Evolutionary conservation across 2,797 vertebrate species (phyloP), one percentile per base, ranked within the genome.

Genomic region (Salarias fasciatus): DNA sequence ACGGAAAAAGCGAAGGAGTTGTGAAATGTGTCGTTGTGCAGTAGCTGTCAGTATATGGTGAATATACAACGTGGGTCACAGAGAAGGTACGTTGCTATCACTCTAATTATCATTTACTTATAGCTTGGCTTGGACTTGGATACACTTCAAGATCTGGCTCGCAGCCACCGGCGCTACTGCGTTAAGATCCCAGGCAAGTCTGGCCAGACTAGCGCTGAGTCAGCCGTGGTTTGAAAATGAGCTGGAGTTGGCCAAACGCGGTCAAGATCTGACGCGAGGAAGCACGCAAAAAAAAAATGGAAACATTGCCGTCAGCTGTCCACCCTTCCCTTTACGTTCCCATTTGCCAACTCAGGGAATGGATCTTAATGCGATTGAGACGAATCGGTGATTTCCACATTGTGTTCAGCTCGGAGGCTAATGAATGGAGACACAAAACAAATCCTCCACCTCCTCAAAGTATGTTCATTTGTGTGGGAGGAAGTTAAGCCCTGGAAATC

Each of bases 51-150:
- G 54, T 50, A 35, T 67, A 69, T 14, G 69, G 38, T 33, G 13
- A 50, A 47, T 33, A 54, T 48, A 63, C 61, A 65, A 24, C 53
- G 50, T 3, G 5, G 53, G 56, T 62, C 55, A 51, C 71, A 57
- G 49, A 43, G 53, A 69, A 33, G 49, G 35, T 70, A 56, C 43
- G 49, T 47, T 62, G 55, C 69, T 65, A 77, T 74, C 69, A 63
- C 31, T 47, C 67, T 79, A 76, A 86, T 87, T 70, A 87, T 77
- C 64, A 75, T 83, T 85, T 77, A 60, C 76, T 79, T 66, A 49
- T 77, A 71, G 51, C 35, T 79, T 75, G 69, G 78, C 79, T 45
- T 8, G 38, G 28, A 13, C 54, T 72, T 33, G 37, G 46, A 40
- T 52, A 43, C 52, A 58, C 44, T 76, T 38, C 36, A 30, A 63